Conservation (phyloP, 1,140 invertebrate genomes). For the Ceratina calcarata region DNA sequence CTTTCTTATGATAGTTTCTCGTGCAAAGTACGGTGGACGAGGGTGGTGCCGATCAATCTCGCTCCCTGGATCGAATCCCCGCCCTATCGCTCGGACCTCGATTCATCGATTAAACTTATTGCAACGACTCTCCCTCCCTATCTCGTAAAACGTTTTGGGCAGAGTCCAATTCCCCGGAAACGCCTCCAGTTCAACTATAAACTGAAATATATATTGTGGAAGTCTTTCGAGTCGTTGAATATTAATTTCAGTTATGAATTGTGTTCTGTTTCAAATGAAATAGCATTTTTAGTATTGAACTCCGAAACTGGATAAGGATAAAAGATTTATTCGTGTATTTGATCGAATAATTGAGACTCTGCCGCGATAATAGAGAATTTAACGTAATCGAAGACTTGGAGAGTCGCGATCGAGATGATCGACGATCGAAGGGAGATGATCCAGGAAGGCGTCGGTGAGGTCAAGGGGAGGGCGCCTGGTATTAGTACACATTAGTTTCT, state of each 20-base stretch:
- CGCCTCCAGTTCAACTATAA: neutral
- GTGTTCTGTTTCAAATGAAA: too few relatives aligned
- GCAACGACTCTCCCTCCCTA: neutral
- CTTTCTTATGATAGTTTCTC: slow-evolving; percentile 56
- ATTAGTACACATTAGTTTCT: slow-evolving; percentile 79
- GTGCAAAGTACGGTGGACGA: slow-evolving; percentile 59
- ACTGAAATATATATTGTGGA: neutral
- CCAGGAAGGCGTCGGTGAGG: slow-evolving; percentile 62
- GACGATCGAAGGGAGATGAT: slow-evolving; percentile 36
- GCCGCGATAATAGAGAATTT: too few relatives aligned
- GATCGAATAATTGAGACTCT: too few relatives aligned
- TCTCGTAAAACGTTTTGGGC: neutral
- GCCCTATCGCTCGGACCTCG: slow-evolving; percentile 14
- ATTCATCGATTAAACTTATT: slow-evolving; percentile 1
- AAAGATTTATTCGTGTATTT: too few relatives aligned
- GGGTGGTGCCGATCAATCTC: slow-evolving; percentile 59
- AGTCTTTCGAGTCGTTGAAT: neutral
- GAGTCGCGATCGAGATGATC: slow-evolving; percentile 14
- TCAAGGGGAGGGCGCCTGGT: slow-evolving; percentile 79
- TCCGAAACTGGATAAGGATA: too few relatives aligned
- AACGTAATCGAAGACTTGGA: too few relatives aligned
- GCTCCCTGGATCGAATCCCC: slow-evolving; percentile 44
- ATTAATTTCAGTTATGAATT: neutral
- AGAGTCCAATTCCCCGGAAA: slow-evolving; percentile 4
- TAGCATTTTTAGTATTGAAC: too few relatives aligned